Evolutionary conservation across 2,113 vertebrate genomes (phyloP), one percentile per base, ranked within the genome.

Genomic region (Hypocryptadius cinnamomeus): DNA sequence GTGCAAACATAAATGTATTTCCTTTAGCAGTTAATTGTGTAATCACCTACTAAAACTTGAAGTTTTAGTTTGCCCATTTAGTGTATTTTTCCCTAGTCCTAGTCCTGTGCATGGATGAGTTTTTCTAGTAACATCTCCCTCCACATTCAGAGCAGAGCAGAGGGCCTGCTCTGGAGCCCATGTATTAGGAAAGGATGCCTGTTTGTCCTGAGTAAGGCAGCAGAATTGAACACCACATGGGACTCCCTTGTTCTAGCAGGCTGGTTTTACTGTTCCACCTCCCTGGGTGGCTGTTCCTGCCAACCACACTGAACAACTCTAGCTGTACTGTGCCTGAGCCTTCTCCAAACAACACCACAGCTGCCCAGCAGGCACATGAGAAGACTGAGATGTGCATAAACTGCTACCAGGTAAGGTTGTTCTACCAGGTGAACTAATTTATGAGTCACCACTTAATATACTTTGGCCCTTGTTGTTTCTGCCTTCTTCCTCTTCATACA

Each of bases 131-230:
- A 48, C 9, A 20, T 13, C 18, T 56, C 68, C 35, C 13, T 66
- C 24, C 51, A 16, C 2, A 3, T 28, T n/a, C n/a, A 63, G 39
- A 47, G 39, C 21, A 13, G 6, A 54, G 47, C 19, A 53, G 53
- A 63, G 35, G 10, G 61, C 13, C 15, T 56, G 22, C 18, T n/a
- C 9, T 66, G 51, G 71, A 83, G 30, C 25, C 66, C n/a, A 2
- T 0, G 0, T 10, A 3, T 22, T 35, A 24, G 6, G 15, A 51
- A 68, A 53, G 20, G 39, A 42, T 33, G 28, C 5, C 30, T 59
- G 33, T 15, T 80, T 54, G 35, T 40, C 25, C 68, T 22, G 31
- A 79, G 57, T 4, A 9, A 61, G 37, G 50, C 0, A 39, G 33
- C 31, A 80, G 78, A 71, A 74, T 19, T 39, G 40, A 54, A 4